Base-by-base conservation (phyloP, 2,888 invertebrate species). In the Acrocyrtus sp. region DNA sequence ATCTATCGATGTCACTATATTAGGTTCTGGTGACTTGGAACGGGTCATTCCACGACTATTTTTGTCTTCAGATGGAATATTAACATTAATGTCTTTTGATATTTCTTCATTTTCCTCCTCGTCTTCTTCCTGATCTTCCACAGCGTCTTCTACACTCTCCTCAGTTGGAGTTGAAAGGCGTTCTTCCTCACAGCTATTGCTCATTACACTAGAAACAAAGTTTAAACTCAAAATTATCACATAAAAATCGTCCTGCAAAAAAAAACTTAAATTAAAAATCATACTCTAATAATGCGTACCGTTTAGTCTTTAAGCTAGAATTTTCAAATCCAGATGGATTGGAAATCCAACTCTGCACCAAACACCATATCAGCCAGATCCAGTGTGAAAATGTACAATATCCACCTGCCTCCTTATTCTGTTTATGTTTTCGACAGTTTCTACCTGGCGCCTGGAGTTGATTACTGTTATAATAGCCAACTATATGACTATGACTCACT, bases 151-250 rank as follows among this genome's bases (percentile, higher is more conserved):
- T 1, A 29, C n/a, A 41, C 41, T 58, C 48, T 45, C 68, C 26
- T 68, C 68, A 15, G 45, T 43, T 0, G 60, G 68, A 12, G 53
- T 60, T 54, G 60, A 61, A 26, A 68, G 47, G 48, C 45, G 53
- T 21, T 61, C 68, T 39, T 65, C 62, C 21, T 58, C 53, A 17
- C 41, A 60, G 41, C 60, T 68, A 22, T 29, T 43, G 53, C 68
- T 68, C 68, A 68, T 68, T 26, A 27, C 66, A 41, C 62, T 62
- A 45, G 1, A 17, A 2, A 24, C 48, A 6, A 19, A 48, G 21
- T 3, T 4, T 12, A 12, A 26, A 26, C 12, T 26, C 15, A 41
- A 10, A 34, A 19, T 39, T 17, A 34, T n/a, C n/a, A n/a, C n/a
- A n/a, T n/a, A n/a, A n/a, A n/a, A n/a, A n/a, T n/a, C n/a, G n/a